These are phyloP conservation scores for Mimas tiliae DNA, from an alignment of 2,888 invertebrate species.

Conservation along the genomic window DNA sequence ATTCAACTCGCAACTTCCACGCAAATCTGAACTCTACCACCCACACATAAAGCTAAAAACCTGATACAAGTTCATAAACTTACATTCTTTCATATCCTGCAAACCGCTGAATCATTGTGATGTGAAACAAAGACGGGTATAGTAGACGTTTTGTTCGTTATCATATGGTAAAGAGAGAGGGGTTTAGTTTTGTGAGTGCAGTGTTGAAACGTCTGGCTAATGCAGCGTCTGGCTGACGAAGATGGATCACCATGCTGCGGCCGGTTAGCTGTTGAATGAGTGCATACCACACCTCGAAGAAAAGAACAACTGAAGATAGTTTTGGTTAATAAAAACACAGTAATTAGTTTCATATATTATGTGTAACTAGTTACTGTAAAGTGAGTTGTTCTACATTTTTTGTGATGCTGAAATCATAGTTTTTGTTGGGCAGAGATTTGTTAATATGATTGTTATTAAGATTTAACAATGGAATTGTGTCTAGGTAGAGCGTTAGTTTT, in stretches of 20 bases:
- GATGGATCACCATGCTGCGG: slow-evolving; percentile 75
- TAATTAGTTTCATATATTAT: slow-evolving; percentile 28
- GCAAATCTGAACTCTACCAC: slow-evolving; percentile 37
- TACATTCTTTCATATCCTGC: slow-evolving; percentile 54
- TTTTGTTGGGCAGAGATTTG: background rate
- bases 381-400: slow-evolving; percentile 4
- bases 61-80: slow-evolving; percentile 37
- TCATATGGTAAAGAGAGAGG: slow-evolving; percentile 55
- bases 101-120: slow-evolving; percentile 74
- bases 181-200: slow-evolving; percentile 46
- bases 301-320: slow-evolving; percentile 9
- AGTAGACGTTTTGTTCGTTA: slow-evolving; percentile 48
- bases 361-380: slow-evolving; percentile 26
- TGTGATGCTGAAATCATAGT: slow-evolving; percentile 1
- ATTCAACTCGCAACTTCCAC: slow-evolving; percentile 47
- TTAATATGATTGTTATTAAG: background rate
- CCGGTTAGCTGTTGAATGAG: slow-evolving; percentile 71
- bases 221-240: slow-evolving; percentile 79
- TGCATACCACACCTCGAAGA: slow-evolving; percentile 45
- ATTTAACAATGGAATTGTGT: background rate
- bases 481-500: background rate
- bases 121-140: slow-evolving; percentile 60
- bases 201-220: slow-evolving; percentile 66
- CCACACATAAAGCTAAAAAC: slow-evolving; percentile 35
- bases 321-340: slow-evolving; percentile 10